Evolutionary conservation across 2,113 vertebrate species (phyloP).

Genomic region (crab-eating macaque (Macaca fascicularis)): DNA sequence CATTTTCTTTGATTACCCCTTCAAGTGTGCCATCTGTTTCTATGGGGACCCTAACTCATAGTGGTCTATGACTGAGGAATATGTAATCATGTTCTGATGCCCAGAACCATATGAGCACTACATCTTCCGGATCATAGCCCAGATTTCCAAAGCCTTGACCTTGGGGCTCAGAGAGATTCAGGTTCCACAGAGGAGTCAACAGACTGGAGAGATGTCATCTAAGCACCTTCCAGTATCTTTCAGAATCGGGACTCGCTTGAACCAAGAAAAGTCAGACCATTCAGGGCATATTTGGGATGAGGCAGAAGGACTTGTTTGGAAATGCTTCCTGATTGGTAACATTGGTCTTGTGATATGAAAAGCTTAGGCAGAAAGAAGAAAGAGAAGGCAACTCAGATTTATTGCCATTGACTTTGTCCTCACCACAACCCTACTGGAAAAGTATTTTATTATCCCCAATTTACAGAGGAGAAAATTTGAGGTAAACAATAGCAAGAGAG

Average conservation of each 20-base stretch:
- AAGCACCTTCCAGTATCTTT: background rate
- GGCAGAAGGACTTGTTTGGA: background rate
- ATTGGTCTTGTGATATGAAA: background rate
- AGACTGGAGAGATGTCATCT: background rate
- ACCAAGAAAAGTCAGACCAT: background rate
- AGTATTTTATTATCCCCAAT: background rate
- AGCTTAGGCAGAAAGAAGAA: background rate
- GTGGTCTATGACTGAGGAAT: background rate
- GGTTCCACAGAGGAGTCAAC: background rate
- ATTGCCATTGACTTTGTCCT: background rate
- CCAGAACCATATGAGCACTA: background rate
- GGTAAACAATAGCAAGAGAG: background rate
- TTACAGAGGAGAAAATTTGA: background rate
- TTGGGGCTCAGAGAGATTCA: background rate
- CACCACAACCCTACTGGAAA: background rate
- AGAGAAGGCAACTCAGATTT: background rate
- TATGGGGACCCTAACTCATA: background rate
- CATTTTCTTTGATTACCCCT: background rate
- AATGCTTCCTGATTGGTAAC: slow-evolving; percentile 16
- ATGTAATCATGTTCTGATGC: background rate
- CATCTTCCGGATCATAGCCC: background rate
- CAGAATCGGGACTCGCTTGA: background rate
- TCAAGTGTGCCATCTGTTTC: background rate
- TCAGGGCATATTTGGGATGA: background rate
- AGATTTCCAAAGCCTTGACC: background rate